phyloP scores from a whole-genome alignment of 1,140 invertebrate species.

The Steinernema khuongi region DNA sequence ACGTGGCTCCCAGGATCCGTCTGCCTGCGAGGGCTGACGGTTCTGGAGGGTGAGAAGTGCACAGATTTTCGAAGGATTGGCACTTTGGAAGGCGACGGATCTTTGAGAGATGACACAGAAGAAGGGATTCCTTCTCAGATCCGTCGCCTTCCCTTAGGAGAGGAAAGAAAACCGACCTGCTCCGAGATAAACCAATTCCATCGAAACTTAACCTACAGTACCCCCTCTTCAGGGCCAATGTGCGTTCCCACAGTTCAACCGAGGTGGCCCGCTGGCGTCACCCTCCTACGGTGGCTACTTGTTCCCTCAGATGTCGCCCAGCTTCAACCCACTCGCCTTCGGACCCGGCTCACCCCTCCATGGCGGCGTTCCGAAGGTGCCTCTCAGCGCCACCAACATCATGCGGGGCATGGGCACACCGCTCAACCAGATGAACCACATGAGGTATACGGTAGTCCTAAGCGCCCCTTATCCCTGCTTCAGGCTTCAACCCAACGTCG shows the following conservation, averaged over 20 bases:
- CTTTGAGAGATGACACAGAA: too few species aligned
- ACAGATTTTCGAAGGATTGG: too few species aligned
- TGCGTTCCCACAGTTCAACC: conserved; percentile 9
- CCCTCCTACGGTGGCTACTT: not conserved
- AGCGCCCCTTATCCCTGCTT: not conserved
- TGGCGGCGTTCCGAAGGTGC: not conserved
- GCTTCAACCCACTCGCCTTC: conserved; percentile 15
- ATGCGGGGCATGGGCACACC: not conserved
- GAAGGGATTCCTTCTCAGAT: too few species aligned
- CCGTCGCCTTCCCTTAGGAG: too few species aligned
- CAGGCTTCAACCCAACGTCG: conserved; percentile 9
- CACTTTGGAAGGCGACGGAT: too few species aligned
- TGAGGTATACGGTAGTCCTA: not conserved
- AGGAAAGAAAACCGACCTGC: too few species aligned
- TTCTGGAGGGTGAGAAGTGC: not conserved
- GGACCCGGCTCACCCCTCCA: not conserved
- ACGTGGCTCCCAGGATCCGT: too few species aligned
- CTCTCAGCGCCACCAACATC: not conserved
- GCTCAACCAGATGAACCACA: conserved; percentile 5
- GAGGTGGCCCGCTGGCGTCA: not conserved
- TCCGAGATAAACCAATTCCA: not conserved
- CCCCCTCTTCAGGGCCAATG: conserved; percentile 5
- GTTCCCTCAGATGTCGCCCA: conserved; percentile 4
- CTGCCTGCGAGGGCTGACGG: too few species aligned
- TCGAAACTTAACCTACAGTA: not conserved